These are phyloP conservation scores for Diaperis boleti DNA, from an alignment of 2,888 invertebrate species.

Conservation along the genomic window DNA sequence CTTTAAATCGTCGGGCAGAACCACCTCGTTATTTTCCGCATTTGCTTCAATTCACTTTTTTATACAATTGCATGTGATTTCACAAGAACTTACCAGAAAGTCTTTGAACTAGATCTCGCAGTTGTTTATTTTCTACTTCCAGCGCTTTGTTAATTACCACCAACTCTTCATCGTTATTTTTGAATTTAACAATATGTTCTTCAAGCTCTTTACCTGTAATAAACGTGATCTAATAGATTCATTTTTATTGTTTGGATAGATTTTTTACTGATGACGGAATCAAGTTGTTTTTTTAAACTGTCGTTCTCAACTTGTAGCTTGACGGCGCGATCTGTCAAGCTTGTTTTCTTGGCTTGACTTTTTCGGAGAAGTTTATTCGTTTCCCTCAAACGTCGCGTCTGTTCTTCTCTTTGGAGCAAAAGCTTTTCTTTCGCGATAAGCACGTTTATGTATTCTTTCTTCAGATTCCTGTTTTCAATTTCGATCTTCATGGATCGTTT, in stretches of 20 bases:
- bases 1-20: background rate
- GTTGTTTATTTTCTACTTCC: background rate
- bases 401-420: background rate
- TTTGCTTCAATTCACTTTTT: background rate
- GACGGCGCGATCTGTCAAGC: background rate
- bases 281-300: constrained; percentile 2
- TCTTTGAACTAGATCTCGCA: background rate
- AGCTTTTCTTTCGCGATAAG: constrained; percentile 20
- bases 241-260: background rate
- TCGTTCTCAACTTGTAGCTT: constrained; percentile 2
- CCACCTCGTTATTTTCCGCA: background rate
- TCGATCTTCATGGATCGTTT: constrained; percentile 47
- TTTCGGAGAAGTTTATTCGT: constrained; percentile 7
- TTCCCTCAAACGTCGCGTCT: constrained; percentile 8
- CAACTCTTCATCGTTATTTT: background rate
- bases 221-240: background rate
- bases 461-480: constrained; percentile 47
- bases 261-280: background rate
- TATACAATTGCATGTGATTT: too few relatives aligned
- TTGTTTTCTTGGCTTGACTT: constrained; percentile 6
- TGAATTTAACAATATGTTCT: background rate
- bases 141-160: background rate
- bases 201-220: background rate
- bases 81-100: background rate
- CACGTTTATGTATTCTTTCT: constrained; percentile 40